A percentile compares a stretch with the other conserved stretches of the same genome.
Conservation (phyloP, 1,140 invertebrate genomes). For the Andrena cerasifolii region DNA sequence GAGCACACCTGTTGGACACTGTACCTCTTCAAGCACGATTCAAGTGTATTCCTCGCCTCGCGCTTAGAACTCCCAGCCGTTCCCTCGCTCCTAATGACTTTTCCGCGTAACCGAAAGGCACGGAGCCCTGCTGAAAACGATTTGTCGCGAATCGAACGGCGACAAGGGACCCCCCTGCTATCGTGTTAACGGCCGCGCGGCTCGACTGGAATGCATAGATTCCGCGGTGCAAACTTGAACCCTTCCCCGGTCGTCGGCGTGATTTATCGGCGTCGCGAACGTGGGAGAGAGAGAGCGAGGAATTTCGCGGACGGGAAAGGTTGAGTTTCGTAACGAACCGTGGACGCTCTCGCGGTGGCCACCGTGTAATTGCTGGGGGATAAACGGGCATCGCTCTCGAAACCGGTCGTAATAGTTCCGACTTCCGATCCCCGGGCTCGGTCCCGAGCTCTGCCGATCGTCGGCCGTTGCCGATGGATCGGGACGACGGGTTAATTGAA, state of each 20-base stretch:
- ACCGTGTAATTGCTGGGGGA: slow-evolving; percentile 19
- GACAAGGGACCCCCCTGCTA: not conserved
- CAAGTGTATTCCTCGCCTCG: not conserved
- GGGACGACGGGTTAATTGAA: slow-evolving; percentile 38
- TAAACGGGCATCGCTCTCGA: slow-evolving; percentile 2
- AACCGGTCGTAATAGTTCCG: slow-evolving; percentile 48
- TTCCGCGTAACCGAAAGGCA: not conserved
- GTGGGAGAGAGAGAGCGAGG: not conserved
- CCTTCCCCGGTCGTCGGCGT: not conserved
- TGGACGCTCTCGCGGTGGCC: not conserved
- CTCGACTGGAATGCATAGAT: slow-evolving; percentile 30
- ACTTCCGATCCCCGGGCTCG: slow-evolving; percentile 30
- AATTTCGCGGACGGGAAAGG: slow-evolving; percentile 12
- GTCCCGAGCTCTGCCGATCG: not conserved
- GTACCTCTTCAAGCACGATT: too few relatives aligned
- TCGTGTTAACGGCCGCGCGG: slow-evolving; percentile 26
- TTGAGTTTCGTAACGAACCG: slow-evolving; percentile 31
- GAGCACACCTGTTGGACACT: too few relatives aligned
- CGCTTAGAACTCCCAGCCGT: too few relatives aligned
- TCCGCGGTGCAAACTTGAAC: slow-evolving; percentile 21
- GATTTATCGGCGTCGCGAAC: slow-evolving; percentile 5
- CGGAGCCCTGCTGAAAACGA: not conserved
- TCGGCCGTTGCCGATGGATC: not conserved
- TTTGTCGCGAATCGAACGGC: slow-evolving; percentile 25
- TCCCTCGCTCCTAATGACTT: not conserved